Conservation (phyloP, 2,113 vertebrate species). For the Dasyprocta punctata region DNA sequence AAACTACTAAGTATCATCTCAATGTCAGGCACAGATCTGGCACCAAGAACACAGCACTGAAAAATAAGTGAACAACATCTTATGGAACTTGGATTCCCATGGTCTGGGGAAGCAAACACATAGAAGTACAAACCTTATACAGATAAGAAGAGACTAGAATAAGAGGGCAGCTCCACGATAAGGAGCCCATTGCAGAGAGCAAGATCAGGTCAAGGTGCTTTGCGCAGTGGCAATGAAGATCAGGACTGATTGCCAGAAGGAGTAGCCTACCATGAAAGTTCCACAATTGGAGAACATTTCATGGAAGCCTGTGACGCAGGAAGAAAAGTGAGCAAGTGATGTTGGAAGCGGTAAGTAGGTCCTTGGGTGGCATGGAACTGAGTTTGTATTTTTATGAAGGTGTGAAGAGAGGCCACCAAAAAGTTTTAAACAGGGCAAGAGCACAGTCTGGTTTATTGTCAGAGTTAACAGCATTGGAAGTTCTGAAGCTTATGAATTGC, state of each 20-base stretch:
- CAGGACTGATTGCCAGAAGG: not conserved
- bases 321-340: too few species aligned
- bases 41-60: not conserved
- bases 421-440: not conserved
- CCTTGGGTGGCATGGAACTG: not conserved
- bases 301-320: not conserved
- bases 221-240: not conserved
- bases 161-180: not conserved
- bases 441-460: not conserved
- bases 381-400: not conserved
- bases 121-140: accelerated
- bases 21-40: not conserved
- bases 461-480: not conserved
- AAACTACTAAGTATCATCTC: not conserved
- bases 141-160: not conserved
- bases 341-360: not conserved
- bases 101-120: not conserved
- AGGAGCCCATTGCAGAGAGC: accelerated
- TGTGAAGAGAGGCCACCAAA: not conserved
- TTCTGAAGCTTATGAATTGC: not conserved
- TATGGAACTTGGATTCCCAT: not conserved
- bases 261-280: not conserved
- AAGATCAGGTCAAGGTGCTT: too few species aligned
- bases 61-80: not conserved
- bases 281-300: not conserved